Base-by-base conservation (phyloP, 2,888 invertebrate genomes). In the Drosophila macrothrix region DNA sequence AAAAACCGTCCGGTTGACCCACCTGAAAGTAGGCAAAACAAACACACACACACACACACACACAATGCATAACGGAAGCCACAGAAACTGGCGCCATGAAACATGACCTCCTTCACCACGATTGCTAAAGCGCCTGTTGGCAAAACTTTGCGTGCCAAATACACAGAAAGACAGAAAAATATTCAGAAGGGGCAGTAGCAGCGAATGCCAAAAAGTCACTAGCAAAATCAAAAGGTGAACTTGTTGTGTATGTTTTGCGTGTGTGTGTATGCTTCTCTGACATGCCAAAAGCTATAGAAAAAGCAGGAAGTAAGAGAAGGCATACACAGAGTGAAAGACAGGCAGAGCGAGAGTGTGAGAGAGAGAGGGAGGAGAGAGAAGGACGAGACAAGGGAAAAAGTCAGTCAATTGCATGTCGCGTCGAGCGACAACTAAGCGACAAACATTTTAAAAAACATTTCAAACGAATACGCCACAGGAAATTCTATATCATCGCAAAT, bases 111-210 rank as follows among this genome's bases (percentile, higher is more conserved):
- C 67, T 62, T 61, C 67, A 54, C 59, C 66, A 55, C 67, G 39
- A 72, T 39, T 65, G 69, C 68, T n/a, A 39, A 84, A 66, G 61
- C 65, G 76, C 56, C 78, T 69, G 66, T 58, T 65, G 73, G 80
- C 66, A 76, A 76, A 84, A 88, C 81, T 88, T 84, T 86, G 84
- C 84, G 84, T 84, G 84, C 87, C 89, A 89, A 83, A 83, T 75
- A 75, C 56, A 72, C 66, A 73, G 64, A 43, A 28, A 46, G 46
- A 37, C 31, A 28, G 25, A 58, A 19, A 49, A 39, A 54, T 19
- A 6, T 14, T 29, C 33, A n/a, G 7, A 19, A 25, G 19, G 22
- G 52, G 39, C 9, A 33, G 35, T 33, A 25, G 60, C 76, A 63
- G 50, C 54, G 67, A 70, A 86, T 77, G 88, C 83, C 86, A 88